Conservation (phyloP, 1,140 invertebrate species). For the Ceratina calcarata region DNA sequence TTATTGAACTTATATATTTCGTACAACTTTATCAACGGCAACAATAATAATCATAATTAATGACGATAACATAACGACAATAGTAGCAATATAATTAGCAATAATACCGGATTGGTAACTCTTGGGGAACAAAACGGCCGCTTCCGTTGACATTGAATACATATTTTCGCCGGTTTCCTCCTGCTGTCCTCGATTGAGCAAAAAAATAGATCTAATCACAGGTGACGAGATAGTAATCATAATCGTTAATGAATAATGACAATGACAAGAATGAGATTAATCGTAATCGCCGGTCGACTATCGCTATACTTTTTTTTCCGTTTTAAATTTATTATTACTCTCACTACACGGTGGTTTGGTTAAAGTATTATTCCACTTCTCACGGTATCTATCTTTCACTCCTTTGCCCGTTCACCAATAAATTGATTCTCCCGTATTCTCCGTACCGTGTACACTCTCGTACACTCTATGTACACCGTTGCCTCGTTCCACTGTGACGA, state of each 20-base stretch:
- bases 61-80: constrained; percentile 71
- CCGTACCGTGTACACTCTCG: constrained; percentile 43
- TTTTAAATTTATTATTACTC: constrained; percentile 75
- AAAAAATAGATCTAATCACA: constrained; percentile 51
- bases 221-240: constrained; percentile 56
- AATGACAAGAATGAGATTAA: constrained; percentile 72
- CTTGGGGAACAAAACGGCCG: neutral
- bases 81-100: constrained; percentile 63
- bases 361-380: constrained; percentile 72
- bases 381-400: constrained; percentile 15
- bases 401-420: constrained; percentile 68
- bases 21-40: constrained; percentile 79
- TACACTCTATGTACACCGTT: constrained; percentile 73
- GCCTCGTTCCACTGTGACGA: constrained; percentile 71
- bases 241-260: constrained; percentile 62
- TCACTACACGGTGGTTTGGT: constrained; percentile 78
- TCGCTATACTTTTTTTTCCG: constrained; percentile 68
- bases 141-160: neutral
- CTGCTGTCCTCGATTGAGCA: constrained; percentile 29
- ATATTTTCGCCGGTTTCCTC: neutral
- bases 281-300: constrained; percentile 70
- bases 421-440: constrained; percentile 66
- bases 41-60: constrained; percentile 77
- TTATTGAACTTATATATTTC: constrained; percentile 78
- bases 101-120: constrained; percentile 43